Evolutionary conservation across 2,888 invertebrate genomes (phyloP), one percentile per base, ranked within the genome.

Genomic region (Anthoptus insignis): DNA sequence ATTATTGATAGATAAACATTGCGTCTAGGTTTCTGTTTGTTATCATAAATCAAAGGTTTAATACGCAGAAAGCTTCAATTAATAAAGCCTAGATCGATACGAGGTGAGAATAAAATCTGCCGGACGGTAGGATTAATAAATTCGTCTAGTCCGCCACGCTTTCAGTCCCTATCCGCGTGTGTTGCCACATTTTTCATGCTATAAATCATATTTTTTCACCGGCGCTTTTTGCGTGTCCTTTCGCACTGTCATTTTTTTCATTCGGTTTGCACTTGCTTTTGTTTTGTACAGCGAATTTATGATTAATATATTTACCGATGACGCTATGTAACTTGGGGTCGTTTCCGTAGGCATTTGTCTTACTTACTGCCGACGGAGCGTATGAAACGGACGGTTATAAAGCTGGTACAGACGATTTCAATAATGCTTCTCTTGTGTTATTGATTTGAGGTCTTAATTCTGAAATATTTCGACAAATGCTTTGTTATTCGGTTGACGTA

Each of bases 131-230:
- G 86, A 88, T 91, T 92, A 92, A 92, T 91, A 91, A 90, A 91
- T 92, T 90, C 87, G 91, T 91, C 86, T 87, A 86, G 88, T 87
- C 88, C 79, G 83, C 85, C 81, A 81, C 86, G 91, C 87, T 91
- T 91, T 90, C 90, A 87, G 87, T 84, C 77, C 86, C 86, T 89
- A 90, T 89, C 84, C 89, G 87, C 87, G 90, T 88, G 90, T 91
- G 89, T 91, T 92, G 92, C 88, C 91, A 91, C 93, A 93, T 93
- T 93, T 93, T 93, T 93, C 93, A 90, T 86, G 88, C 84, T 72
- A 89, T 93, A 93, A 93, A 93, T 93, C 93, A 93, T 91, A 90
- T 93, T 93, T 93, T 93, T 93, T 92, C 91, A 91, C 89, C 88
- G 89, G 88, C 86, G 87, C 86, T 92, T 93, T 93, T 92, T 91